Percentiles rank a stretch among this genome's conserved stretches.
Conservation (phyloP, 2,888 invertebrate genomes). For the Hyposoter didymator region DNA sequence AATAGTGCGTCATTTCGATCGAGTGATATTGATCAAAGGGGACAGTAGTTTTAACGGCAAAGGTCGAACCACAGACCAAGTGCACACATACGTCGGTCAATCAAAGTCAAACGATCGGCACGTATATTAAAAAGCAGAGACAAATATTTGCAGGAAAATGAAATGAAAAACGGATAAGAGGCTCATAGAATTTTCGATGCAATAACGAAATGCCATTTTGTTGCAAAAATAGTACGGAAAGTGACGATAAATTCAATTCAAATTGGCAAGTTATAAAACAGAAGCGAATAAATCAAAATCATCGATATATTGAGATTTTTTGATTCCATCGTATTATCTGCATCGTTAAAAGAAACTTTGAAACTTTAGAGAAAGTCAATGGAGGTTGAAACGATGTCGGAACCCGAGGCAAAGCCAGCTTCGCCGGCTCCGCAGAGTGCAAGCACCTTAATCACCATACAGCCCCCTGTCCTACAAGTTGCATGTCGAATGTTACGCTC, state of each 20-base stretch:
- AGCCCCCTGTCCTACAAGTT: constrained; percentile 85
- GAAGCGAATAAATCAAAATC: constrained; percentile 21
- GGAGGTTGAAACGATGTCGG: constrained; percentile 74
- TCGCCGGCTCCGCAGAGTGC: constrained; percentile 73
- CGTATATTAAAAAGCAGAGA: background rate
- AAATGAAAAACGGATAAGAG: background rate
- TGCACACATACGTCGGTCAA: constrained; percentile 1
- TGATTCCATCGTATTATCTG: background rate
- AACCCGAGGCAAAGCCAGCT: constrained; percentile 76
- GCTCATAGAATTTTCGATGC: background rate
- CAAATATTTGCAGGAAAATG: background rate
- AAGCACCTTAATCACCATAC: constrained; percentile 75
- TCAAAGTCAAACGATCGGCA: constrained; percentile 6
- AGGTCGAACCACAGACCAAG: constrained; percentile 20
- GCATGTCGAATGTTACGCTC: constrained; percentile 89
- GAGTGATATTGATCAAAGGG: constrained; percentile 18
- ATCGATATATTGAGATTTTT: background rate
- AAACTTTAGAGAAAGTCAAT: constrained; percentile 1
- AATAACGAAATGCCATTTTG: constrained; percentile 3
- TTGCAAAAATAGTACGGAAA: background rate
- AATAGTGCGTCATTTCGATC: constrained; percentile 29
- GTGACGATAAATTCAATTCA: background rate
- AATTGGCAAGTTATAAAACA: constrained; percentile 20
- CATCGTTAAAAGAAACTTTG: background rate
- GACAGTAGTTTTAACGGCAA: background rate